Conservation (phyloP, 1,140 invertebrate species). For the Sitobion miscanthi region DNA sequence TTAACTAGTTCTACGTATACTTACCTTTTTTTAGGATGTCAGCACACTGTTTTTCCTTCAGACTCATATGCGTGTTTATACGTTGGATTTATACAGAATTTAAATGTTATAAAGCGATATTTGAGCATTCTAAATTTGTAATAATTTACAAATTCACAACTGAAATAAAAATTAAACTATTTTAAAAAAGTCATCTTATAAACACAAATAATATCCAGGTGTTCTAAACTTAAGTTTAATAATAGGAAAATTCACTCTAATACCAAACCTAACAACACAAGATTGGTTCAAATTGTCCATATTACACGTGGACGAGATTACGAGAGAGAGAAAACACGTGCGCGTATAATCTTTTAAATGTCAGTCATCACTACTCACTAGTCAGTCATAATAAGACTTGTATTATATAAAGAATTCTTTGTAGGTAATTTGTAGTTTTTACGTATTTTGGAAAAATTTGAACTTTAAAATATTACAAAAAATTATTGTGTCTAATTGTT, state of each 20-base stretch:
- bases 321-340: background rate
- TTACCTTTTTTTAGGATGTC: background rate
- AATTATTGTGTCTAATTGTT: no score
- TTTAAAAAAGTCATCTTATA: background rate
- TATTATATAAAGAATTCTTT: background rate
- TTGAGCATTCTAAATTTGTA: background rate
- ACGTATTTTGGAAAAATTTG: no score
- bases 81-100: background rate
- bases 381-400: background rate
- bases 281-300: background rate
- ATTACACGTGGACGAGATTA: no score
- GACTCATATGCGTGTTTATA: background rate
- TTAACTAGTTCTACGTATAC: background rate
- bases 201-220: background rate
- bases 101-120: background rate
- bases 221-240: background rate
- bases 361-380: background rate
- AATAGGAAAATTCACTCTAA: background rate
- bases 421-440: background rate
- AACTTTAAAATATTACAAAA: no score
- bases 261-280: background rate
- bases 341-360: background rate
- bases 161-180: background rate
- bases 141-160: background rate
- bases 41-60: background rate